Evolutionary conservation across 1,140 invertebrate species (phyloP).

Genomic region (Euschistus heros): DNA sequence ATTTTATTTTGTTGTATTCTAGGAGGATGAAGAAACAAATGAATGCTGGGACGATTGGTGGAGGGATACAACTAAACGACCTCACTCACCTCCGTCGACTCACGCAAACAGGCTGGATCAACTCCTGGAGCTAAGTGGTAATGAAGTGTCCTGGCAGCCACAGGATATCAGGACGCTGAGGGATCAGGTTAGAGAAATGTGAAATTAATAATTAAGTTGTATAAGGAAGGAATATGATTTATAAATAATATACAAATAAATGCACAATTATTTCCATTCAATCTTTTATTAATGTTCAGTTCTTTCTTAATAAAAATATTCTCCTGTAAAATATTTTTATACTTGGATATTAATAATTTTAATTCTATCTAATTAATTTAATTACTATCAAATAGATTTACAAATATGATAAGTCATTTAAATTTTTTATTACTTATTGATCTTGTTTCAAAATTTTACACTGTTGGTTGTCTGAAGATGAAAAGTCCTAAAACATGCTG

Average conservation of each 20-base stretch:
- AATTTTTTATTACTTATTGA: not conserved
- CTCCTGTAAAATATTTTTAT: too few species aligned
- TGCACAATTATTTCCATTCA: too few species aligned
- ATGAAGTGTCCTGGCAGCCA: slow-evolving; percentile 31
- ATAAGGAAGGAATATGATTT: too few species aligned
- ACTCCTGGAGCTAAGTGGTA: slow-evolving; percentile 56
- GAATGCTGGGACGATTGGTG: slow-evolving; percentile 28
- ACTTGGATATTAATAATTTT: too few species aligned
- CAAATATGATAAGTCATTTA: too few species aligned
- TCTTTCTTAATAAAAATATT: too few species aligned
- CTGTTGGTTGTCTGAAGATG: not conserved
- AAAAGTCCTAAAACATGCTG: not conserved
- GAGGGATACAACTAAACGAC: slow-evolving; percentile 31
- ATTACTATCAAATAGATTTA: too few species aligned
- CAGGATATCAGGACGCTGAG: slow-evolving; percentile 32
- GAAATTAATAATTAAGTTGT: too few species aligned
- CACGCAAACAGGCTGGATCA: slow-evolving; percentile 56
- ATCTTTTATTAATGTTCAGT: too few species aligned
- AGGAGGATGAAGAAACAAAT: slow-evolving; percentile 15
- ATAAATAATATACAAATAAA: too few species aligned
- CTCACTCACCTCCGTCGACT: slow-evolving; percentile 39
- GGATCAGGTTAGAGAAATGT: slow-evolving; percentile 28
- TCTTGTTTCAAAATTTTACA: not conserved
- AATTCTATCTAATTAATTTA: too few species aligned
- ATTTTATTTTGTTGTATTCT: not conserved